Evolutionary conservation across 2,113 vertebrate species (phyloP).

Genomic region (Centrocercus urophasianus): DNA sequence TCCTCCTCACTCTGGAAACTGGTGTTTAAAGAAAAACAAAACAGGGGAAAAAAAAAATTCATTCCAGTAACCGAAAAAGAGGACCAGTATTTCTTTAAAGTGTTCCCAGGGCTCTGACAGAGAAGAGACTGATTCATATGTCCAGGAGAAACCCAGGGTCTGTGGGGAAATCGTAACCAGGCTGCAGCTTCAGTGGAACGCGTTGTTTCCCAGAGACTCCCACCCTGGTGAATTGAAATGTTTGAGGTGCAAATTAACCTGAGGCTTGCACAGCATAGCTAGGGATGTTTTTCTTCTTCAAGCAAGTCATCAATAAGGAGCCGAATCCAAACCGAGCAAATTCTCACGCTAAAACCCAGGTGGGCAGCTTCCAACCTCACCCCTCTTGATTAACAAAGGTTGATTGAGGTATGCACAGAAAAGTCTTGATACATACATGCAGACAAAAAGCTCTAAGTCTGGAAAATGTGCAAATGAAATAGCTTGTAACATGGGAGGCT

Average conservation of each 20-base stretch:
- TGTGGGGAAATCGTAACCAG: background rate
- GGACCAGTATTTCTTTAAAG: constrained; percentile 10
- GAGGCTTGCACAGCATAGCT: background rate
- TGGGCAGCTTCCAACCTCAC: background rate
- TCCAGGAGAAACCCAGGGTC: background rate
- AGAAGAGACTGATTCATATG: background rate
- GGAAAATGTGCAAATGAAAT: background rate
- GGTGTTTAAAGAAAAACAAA: background rate
- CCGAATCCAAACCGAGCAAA: background rate
- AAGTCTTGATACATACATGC: background rate
- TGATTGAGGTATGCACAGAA: background rate
- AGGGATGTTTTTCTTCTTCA: background rate
- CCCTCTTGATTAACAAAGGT: background rate
- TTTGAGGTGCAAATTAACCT: background rate
- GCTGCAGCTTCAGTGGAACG: background rate
- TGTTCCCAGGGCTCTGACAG: background rate
- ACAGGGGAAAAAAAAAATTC: background rate
- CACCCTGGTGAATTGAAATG: background rate
- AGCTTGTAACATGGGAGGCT: background rate
- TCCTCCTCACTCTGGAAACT: background rate
- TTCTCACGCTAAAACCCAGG: background rate
- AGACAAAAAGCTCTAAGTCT: background rate
- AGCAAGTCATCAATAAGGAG: background rate
- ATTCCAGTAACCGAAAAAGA: background rate
- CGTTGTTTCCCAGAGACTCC: accelerated